These are phyloP conservation scores for Anguilla obscura DNA, from an alignment of 2,797 vertebrate genomes.

Conservation along the genomic window DNA sequence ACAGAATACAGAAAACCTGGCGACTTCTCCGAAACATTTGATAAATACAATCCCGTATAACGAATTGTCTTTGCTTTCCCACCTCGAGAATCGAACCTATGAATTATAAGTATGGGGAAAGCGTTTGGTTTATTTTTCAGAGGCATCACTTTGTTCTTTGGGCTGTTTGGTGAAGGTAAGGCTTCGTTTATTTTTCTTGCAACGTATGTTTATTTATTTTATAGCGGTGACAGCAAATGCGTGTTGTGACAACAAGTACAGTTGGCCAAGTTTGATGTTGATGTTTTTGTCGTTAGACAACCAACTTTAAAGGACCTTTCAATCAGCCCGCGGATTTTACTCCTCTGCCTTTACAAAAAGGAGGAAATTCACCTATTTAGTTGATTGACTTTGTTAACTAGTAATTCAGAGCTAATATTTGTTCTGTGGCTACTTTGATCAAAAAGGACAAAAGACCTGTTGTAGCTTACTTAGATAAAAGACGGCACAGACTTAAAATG, in stretches of 20 bases:
- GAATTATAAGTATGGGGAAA: slow-evolving; percentile 72
- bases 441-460: neutral
- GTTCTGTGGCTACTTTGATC: neutral
- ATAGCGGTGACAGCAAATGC: neutral
- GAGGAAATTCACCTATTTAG: neutral
- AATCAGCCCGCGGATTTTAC: neutral
- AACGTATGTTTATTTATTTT: neutral
- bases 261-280: neutral
- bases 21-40: slow-evolving; percentile 26
- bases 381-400: neutral
- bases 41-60: slow-evolving; percentile 10
- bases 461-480: neutral
- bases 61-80: slow-evolving; percentile 46
- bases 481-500: neutral
- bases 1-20: slow-evolving; percentile 41
- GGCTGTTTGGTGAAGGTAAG: slow-evolving; percentile 72
- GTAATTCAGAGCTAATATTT: neutral
- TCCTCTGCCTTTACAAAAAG: neutral
- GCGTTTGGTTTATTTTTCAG: slow-evolving; percentile 69
- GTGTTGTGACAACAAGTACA: neutral
- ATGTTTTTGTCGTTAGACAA: slow-evolving; percentile 9
- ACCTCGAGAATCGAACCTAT: slow-evolving; percentile 72
- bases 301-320: neutral
- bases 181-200: neutral
- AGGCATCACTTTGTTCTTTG: slow-evolving; percentile 60